Conservation (phyloP, 2,888 invertebrate species). For the Miltochrista miniata region DNA sequence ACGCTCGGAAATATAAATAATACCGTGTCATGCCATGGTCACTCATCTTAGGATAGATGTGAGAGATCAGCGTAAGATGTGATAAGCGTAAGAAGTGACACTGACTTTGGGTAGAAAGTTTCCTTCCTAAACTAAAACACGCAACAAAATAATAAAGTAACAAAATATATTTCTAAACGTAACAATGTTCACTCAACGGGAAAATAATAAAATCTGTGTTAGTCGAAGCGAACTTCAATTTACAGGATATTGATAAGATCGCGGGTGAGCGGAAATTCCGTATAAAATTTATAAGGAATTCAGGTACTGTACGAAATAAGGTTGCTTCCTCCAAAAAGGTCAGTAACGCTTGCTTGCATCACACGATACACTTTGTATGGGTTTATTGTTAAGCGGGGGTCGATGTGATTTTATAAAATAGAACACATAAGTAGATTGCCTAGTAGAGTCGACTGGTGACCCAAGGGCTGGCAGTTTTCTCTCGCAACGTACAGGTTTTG, state of each 20-base stretch:
- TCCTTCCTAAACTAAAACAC: too few relatives aligned
- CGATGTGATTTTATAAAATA: not conserved
- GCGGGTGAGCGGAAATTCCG: not conserved
- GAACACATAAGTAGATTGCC: too few relatives aligned
- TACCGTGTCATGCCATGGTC: too few relatives aligned
- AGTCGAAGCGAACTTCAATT: conserved; percentile 2
- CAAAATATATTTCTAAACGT: not conserved
- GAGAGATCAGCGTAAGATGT: too few relatives aligned
- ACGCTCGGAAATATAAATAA: too few relatives aligned
- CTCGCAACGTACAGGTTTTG: too few relatives aligned
- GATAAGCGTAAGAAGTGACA: too few relatives aligned
- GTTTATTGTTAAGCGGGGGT: not conserved
- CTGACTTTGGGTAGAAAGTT: too few relatives aligned
- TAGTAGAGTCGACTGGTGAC: too few relatives aligned
- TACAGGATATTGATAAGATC: conserved; percentile 1
- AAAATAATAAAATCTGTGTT: not conserved
- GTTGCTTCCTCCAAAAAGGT: not conserved
- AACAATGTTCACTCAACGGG: not conserved
- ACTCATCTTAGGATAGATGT: too few relatives aligned
- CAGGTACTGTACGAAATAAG: not conserved
- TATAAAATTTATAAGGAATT: conserved; percentile 7
- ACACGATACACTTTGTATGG: not conserved
- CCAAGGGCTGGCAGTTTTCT: too few relatives aligned
- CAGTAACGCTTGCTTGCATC: not conserved
- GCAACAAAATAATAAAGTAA: too few relatives aligned